Base-by-base conservation (phyloP, 2,888 invertebrate genomes). In the Steromphala cineraria region DNA sequence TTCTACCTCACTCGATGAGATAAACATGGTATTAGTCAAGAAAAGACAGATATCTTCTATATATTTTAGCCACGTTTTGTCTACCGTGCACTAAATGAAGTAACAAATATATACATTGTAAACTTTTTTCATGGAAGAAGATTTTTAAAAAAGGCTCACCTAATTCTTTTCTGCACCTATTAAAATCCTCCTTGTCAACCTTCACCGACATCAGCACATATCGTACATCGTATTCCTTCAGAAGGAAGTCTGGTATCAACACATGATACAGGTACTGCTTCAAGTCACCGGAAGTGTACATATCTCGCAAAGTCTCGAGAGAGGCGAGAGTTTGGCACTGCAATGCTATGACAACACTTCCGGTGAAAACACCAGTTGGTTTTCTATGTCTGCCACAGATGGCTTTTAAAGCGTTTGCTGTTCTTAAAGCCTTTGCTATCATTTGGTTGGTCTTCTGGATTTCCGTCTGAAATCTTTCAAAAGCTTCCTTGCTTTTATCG, bases 261-360 rank as follows among this genome's bases (percentile, higher is more conserved):
- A 15, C 21, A 19, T 55, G 8, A n/a, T 10, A 31, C 24, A 76
- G 19, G 28, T 55, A 28, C 24, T n/a, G 28, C 31, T 76, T 76
- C 53, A 76, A 55, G 28, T 76, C 76, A 31, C 76, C 76, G 17
- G 55, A 28, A 17, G 17, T 76, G 31, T 76, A 76, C 28, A 36
- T 17, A 1, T 76, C 76, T 55, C 76, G 55, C 15, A 76, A 36
- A 55, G 53, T 53, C 76, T 76, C 53, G 53, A 76, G 55, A 17
- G 76, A 53, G 2, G 53, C 76, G 53, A 76, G 76, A 28, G 76
- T 76, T 55, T 52, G 3, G 28, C 76, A 76, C 31, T 76, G 53
- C n/a, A 76, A 3, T 53, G 53, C 31, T 28, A 76, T 76, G 5
- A 76, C 76, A 55, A 76, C 76, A 31, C 76, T 76, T 55, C 76